Percentiles rank a stretch among this genome's conserved stretches.
phyloP scores from a whole-genome alignment of 2,797 vertebrate species.

The Clarias platycephalus region DNA sequence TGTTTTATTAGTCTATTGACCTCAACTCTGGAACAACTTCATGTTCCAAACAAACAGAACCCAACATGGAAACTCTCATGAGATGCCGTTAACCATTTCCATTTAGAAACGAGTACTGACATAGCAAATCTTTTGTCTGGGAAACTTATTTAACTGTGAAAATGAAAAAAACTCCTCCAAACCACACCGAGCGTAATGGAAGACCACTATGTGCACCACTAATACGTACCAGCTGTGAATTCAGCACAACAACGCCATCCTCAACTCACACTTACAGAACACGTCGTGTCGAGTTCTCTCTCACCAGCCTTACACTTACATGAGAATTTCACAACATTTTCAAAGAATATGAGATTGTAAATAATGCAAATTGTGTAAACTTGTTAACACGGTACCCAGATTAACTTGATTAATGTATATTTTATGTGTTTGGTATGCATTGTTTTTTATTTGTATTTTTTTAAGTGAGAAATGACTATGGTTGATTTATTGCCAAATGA shows the following conservation, averaged over 20 bases:
- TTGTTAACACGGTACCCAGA: neutral
- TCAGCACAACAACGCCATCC: slow-evolving; percentile 37
- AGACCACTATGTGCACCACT: slow-evolving; percentile 56
- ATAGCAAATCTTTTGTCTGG: neutral
- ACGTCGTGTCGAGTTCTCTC: slow-evolving; percentile 12
- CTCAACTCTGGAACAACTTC: slow-evolving; percentile 64
- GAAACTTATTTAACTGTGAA: slow-evolving; percentile 56
- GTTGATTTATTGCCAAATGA: neutral
- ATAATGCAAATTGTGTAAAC: slow-evolving; percentile 11
- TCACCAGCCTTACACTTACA: neutral
- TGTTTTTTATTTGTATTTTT: neutral
- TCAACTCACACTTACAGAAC: slow-evolving; percentile 3
- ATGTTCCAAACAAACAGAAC: slow-evolving; percentile 61
- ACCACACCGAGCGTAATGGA: slow-evolving; percentile 64
- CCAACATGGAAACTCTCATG: neutral
- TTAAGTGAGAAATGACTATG: neutral
- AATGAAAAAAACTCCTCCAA: slow-evolving; percentile 54
- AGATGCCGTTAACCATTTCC: neutral
- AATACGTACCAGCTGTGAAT: slow-evolving; percentile 72
- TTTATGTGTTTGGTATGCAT: neutral
- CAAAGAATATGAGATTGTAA: neutral
- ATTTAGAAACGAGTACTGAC: neutral
- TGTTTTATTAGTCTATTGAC: slow-evolving; percentile 62
- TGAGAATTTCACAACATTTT: slow-evolving; percentile 16
- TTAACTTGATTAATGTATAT: slow-evolving; percentile 3